Evolutionary conservation across 1,140 invertebrate genomes (phyloP), one percentile per base, ranked within the genome.

Genomic region (Drosophila parabipectinata): DNA sequence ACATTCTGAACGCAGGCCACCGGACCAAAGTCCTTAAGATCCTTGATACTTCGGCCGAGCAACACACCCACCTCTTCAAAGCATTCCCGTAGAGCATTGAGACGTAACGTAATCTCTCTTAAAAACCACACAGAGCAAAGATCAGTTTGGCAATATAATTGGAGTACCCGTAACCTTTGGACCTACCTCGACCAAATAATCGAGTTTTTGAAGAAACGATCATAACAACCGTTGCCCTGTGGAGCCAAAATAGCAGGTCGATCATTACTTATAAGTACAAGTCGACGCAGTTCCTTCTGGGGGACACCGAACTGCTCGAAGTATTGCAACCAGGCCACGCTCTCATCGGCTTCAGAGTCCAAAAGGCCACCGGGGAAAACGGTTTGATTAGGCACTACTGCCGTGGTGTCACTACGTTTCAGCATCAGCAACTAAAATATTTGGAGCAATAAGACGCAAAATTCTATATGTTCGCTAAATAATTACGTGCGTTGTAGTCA

Each of bases 11-110:
- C 56, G 8, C 39, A 30, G 18, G 57, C 41, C 2, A 54, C 50
- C 3, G 56, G 39, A 12, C 64, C 39, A 10, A 52, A 55, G 4
- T 55, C 15, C 26, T 28, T 28, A 8, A 90, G 28, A 24, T 85
- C 54, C 3, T 62, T 54, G 0, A 41, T 51, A 14, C 30, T 92
- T 77, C 93, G 94, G 71, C 95, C 96, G 2, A 98, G 91, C 10
- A 98, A 92, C 56, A 98, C 92, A 1, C 97, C 97, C 68, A 95
- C 95, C 91, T 98, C 97, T 92, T 98, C 97, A 93, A 98, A 98
- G 45, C 96, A 97, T 93, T 98, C 97, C 74, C 97, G 93, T 68
- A 98, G 96, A 10, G 97, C 97, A 63, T 95, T 95, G 63, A 98
- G 96, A 71, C 97, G 93, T 55, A 98, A 92, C 6, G 95, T 95